Percentiles rank a stretch among this genome's conserved stretches.
phyloP scores from a whole-genome alignment of 1,140 invertebrate species.

The Drosophila murphyi region DNA sequence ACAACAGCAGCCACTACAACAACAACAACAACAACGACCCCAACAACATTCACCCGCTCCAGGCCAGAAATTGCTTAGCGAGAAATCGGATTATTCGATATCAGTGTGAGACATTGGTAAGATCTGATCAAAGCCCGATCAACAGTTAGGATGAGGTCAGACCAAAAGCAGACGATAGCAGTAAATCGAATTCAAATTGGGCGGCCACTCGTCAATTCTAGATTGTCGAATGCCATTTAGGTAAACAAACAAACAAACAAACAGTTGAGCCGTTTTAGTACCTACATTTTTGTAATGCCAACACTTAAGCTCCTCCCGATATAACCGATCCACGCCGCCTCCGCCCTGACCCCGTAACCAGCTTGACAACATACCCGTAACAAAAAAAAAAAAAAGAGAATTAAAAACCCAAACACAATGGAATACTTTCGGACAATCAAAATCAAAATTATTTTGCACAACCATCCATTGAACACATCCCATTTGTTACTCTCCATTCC shows the following conservation, averaged over 20 bases:
- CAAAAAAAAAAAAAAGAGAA: neutral
- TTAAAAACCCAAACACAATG: conserved; percentile 36
- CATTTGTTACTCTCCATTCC: conserved; percentile 61
- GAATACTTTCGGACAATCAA: conserved; percentile 77
- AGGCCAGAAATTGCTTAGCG: conserved; percentile 79
- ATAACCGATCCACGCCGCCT: conserved; percentile 24
- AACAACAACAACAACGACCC: conserved; percentile 61
- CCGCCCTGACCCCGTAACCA: conserved; percentile 33
- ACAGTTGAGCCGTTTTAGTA: conserved; percentile 48
- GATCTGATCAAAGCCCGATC: conserved; percentile 73
- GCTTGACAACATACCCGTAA: conserved; percentile 40
- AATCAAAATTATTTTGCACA: conserved; percentile 74
- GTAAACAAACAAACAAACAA: conserved; percentile 1
- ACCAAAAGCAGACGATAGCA: conserved; percentile 30
- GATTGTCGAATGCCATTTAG: neutral
- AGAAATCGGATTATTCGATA: conserved; percentile 84
- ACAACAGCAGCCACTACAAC: conserved; percentile 70
- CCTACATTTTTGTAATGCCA: conserved; percentile 36
- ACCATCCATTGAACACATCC: conserved; percentile 60
- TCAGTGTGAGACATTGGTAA: conserved; percentile 83
- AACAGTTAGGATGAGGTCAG: conserved; percentile 57
- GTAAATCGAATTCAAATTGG: conserved; percentile 6
- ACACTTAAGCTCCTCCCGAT: neutral
- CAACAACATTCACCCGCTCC: conserved; percentile 81
- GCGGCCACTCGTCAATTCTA: conserved; percentile 4